phyloP scores from a whole-genome alignment of 2,888 invertebrate genomes.

The Drosophila pseudotakahashii region DNA sequence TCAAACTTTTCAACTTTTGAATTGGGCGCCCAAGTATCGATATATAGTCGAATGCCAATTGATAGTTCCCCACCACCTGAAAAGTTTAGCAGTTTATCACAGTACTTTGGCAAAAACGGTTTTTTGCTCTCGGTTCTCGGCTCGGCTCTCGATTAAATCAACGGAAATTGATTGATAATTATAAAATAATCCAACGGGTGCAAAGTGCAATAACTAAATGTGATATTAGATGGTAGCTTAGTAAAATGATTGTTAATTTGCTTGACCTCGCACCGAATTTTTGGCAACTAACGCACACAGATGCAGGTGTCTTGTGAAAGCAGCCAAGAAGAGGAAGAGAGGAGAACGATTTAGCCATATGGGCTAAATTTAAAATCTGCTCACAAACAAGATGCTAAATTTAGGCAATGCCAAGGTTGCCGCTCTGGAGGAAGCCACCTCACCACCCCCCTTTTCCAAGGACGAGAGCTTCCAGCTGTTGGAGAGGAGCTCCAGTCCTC shows the following conservation, averaged over 20 bases:
- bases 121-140: neutral
- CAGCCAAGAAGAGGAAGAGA: constrained; percentile 5
- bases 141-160: constrained; percentile 1
- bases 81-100: neutral
- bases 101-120: constrained; percentile 5
- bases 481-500: constrained; percentile 2
- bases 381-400: constrained; percentile 65
- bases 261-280: constrained; percentile 30
- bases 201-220: constrained; percentile 16
- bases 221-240: constrained; percentile 18
- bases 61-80: neutral
- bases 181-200: neutral
- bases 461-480: constrained; percentile 17
- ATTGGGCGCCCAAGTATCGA: neutral
- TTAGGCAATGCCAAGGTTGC: constrained; percentile 56
- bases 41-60: neutral
- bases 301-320: constrained; percentile 46
- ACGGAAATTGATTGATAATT: neutral
- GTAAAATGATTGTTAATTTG: constrained; percentile 7
- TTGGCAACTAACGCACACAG: constrained; percentile 24
- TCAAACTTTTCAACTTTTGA: neutral
- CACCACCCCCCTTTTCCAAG: constrained; percentile 9
- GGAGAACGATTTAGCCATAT: constrained; percentile 14
- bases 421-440: constrained; percentile 35
- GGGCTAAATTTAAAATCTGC: constrained; percentile 25